phyloP scores from a whole-genome alignment of 2,797 vertebrate species.

The Hozukius guyotensis region DNA sequence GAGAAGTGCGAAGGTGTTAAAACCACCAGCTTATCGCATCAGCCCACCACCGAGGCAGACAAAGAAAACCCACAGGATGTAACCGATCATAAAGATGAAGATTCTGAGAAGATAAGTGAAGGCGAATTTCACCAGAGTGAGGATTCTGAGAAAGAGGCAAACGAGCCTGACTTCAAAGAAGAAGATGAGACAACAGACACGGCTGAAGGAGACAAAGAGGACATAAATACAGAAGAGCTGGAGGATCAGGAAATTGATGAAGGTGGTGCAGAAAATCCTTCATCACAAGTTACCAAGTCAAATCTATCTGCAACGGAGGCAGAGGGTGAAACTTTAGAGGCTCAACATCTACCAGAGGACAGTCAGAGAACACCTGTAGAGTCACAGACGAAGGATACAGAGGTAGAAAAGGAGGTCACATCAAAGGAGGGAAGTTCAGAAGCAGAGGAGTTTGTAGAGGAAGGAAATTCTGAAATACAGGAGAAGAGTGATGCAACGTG shows the following conservation, averaged over 20 bases:
- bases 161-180: slow-evolving; percentile 29
- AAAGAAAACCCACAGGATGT: slow-evolving; percentile 25
- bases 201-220: slow-evolving; percentile 25
- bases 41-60: slow-evolving; percentile 30
- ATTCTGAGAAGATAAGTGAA: slow-evolving; percentile 10
- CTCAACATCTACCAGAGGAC: slow-evolving; percentile 15
- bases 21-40: slow-evolving; percentile 35
- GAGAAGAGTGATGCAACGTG: slow-evolving; percentile 10
- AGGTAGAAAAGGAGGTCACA: slow-evolving; percentile 32
- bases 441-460: slow-evolving; percentile 20
- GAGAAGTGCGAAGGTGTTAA: slow-evolving; percentile 35
- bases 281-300: slow-evolving; percentile 27
- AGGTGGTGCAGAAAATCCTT: slow-evolving; percentile 7
- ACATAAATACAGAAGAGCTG: slow-evolving; percentile 10
- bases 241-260: slow-evolving; percentile 30
- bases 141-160: slow-evolving; percentile 20
- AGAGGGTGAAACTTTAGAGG: slow-evolving; percentile 37
- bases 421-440: slow-evolving; percentile 16
- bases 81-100: neutral
- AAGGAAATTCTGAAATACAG: slow-evolving; percentile 25
- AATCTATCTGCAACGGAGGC: slow-evolving; percentile 19
- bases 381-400: slow-evolving; percentile 20
- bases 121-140: slow-evolving; percentile 11
- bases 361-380: slow-evolving; percentile 15
- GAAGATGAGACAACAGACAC: slow-evolving; percentile 28